Base-by-base conservation (phyloP, 1,140 invertebrate genomes). In the Dendroctonus valens region DNA sequence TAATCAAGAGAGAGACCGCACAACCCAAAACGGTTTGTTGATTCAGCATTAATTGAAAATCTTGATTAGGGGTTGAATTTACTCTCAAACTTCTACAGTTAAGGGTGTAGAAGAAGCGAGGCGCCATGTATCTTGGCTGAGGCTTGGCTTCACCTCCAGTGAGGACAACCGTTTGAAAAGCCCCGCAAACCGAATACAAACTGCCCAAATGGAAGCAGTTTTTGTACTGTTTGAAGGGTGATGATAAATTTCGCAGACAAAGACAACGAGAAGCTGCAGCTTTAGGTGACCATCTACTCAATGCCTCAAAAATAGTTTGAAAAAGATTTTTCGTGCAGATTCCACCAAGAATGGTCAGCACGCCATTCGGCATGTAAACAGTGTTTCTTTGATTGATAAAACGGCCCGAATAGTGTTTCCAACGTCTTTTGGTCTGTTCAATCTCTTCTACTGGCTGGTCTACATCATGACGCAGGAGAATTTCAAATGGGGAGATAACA, bases 381-480 rank as follows among this genome's bases (percentile, higher is more conserved):
- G 91, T 74, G 92, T 94, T 8, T 94, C 91, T 0, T 82, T 87
- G 76, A 94, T 97, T 64, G 94, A 97, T 79, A 85, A 87, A 72
- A 85, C 91, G 0, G 91, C 94, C 0, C 82, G 94, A 40, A 81
- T 96, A 54, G 78, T 94, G 12, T 97, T 97, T 77, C 94, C 94
- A 2, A 84, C 90, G 3, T 91, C 91, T 0, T 96, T 96, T 75
- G 84, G 86, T 0, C 78, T 93, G 0, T 87, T 96, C 48, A 96
- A 95, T 74, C 75, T 96, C 26, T 86, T 89, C 74, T 97, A 96
- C 78, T 97, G 93, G 93, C 80, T 92, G 65, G 81, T 88, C 44
- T 94, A 93, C 78, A 86, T 88, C 8, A 84, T 84, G 58, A 86
- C 85, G 62, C 86, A 87, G 72, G 86, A 88, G 67, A 84, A 89